Evolutionary conservation across 2,888 invertebrate species (phyloP).

Genomic region (Apamea sordens): DNA sequence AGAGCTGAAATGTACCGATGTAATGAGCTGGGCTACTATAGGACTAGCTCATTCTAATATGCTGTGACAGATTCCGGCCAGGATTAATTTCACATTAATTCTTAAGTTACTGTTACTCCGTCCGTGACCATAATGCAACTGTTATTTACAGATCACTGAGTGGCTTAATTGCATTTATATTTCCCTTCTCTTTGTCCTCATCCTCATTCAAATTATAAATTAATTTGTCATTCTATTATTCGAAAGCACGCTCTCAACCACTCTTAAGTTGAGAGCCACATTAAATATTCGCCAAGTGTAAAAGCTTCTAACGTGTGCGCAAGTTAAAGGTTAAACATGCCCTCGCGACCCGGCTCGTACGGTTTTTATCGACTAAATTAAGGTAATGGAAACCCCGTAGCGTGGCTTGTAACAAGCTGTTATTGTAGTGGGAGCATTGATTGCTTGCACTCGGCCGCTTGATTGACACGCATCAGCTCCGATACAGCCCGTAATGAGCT

Average conservation of each 20-base stretch:
- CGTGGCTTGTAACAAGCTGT: conserved; percentile 83
- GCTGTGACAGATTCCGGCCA: background rate
- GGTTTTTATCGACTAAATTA: conserved; percentile 83
- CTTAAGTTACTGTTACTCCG: conserved; percentile 8
- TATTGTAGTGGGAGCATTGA: conserved; percentile 80
- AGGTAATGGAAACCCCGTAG: conserved; percentile 83
- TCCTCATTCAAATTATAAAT: conserved; percentile 21
- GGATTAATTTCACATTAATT: background rate
- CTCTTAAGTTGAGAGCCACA: conserved; percentile 45
- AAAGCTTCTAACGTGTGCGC: conserved; percentile 65
- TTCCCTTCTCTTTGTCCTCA: conserved; percentile 5
- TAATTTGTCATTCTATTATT: conserved; percentile 52
- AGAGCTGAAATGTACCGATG: background rate
- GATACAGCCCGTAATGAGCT: conserved; percentile 82
- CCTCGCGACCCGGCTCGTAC: conserved; percentile 75
- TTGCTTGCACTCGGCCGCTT: conserved; percentile 76
- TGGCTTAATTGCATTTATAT: conserved; percentile 16
- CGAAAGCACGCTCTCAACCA: conserved; percentile 45
- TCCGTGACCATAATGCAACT: background rate
- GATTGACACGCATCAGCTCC: conserved; percentile 85
- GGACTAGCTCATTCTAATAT: background rate
- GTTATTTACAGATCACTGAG: conserved; percentile 15
- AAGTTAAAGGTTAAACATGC: conserved; percentile 83
- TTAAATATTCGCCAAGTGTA: conserved; percentile 71
- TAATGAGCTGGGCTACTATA: background rate